These are phyloP conservation scores for Cecidostiba fungosa DNA, from an alignment of 2,888 invertebrate genomes.

Conservation along the genomic window DNA sequence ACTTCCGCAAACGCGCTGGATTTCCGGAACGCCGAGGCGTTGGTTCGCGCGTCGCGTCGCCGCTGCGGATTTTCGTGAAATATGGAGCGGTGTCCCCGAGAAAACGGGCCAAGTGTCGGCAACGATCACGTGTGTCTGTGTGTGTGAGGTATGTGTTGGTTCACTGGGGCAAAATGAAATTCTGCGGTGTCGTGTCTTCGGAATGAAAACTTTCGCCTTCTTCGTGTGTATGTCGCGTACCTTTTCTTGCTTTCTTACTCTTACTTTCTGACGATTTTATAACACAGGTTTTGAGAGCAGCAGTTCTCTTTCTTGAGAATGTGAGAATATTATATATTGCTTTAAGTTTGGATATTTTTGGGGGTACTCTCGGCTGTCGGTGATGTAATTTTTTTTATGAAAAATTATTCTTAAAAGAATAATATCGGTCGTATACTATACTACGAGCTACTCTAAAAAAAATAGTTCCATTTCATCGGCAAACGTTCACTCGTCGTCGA, in stretches of 20 bases:
- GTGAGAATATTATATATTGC: background rate
- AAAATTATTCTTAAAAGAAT: too few species aligned
- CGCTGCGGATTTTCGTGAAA: slow-evolving; percentile 66
- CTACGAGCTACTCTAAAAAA: too few species aligned
- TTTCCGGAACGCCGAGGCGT: slow-evolving; percentile 18
- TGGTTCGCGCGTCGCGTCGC: slow-evolving; percentile 44
- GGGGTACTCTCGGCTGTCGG: background rate
- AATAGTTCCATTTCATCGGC: background rate
- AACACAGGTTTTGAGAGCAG: background rate
- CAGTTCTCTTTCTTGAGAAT: background rate
- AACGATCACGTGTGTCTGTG: slow-evolving; percentile 28
- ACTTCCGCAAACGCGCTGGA: slow-evolving; percentile 42
- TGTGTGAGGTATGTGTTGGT: slow-evolving; percentile 4
- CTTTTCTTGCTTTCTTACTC: slow-evolving; percentile 17
- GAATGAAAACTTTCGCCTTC: slow-evolving; percentile 54
- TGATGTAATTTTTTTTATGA: background rate
- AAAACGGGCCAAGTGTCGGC: slow-evolving; percentile 63
- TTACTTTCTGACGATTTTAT: slow-evolving; percentile 17
- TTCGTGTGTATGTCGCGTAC: background rate
- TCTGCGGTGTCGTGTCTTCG: slow-evolving; percentile 68
- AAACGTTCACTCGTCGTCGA: too few species aligned
- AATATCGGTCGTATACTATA: too few species aligned
- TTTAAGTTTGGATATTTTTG: background rate
- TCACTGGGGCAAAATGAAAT: slow-evolving; percentile 66
- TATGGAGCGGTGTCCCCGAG: slow-evolving; percentile 66